Percentiles rank a stretch among this genome's conserved stretches.
phyloP scores from a whole-genome alignment of 2,888 invertebrate genomes.

The Halocaridina rubra region DNA sequence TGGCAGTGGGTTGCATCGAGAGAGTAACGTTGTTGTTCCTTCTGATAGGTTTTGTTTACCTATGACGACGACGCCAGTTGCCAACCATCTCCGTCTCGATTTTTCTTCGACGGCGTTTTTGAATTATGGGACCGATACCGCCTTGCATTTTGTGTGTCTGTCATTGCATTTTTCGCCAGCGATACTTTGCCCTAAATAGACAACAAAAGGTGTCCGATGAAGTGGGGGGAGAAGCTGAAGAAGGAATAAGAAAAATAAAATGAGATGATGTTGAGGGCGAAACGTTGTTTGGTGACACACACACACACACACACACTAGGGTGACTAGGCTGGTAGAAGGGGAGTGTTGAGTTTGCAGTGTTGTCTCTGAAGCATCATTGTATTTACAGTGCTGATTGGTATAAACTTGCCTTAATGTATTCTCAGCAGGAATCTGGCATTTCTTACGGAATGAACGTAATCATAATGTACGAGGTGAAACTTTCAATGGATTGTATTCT shows the following conservation, averaged over 20 bases:
- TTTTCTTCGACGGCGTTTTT: slow-evolving; percentile 29
- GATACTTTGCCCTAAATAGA: background rate
- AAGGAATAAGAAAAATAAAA: background rate
- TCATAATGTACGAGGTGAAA: slow-evolving; percentile 21
- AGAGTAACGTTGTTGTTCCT: slow-evolving; percentile 64
- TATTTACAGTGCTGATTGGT: slow-evolving; percentile 63
- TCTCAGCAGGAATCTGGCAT: slow-evolving; percentile 57
- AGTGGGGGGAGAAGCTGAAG: background rate
- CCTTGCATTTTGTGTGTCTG: slow-evolving; percentile 16
- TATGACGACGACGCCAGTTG: slow-evolving; percentile 58
- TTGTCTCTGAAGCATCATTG: slow-evolving; percentile 62
- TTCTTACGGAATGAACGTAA: slow-evolving; percentile 54
- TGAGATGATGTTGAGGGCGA: background rate
- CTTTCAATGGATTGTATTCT: slow-evolving; percentile 16
- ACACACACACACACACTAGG: slow-evolving; percentile 22
- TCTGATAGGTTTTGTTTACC: slow-evolving; percentile 64
- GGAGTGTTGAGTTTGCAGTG: slow-evolving; percentile 58
- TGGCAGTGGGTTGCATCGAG: slow-evolving; percentile 58
- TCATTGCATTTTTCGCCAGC: background rate
- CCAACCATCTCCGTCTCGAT: slow-evolving; percentile 9
- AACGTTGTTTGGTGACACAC: slow-evolving; percentile 18
- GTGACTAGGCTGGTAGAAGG: background rate
- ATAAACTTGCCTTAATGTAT: slow-evolving; percentile 61
- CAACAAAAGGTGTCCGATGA: background rate
- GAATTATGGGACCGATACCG: background rate